A percentile compares a stretch with the other conserved stretches of the same genome.
These are phyloP conservation scores for Campylomormyrus tamandua DNA, from an alignment of 2,113 vertebrate species.

Conservation along the genomic window DNA sequence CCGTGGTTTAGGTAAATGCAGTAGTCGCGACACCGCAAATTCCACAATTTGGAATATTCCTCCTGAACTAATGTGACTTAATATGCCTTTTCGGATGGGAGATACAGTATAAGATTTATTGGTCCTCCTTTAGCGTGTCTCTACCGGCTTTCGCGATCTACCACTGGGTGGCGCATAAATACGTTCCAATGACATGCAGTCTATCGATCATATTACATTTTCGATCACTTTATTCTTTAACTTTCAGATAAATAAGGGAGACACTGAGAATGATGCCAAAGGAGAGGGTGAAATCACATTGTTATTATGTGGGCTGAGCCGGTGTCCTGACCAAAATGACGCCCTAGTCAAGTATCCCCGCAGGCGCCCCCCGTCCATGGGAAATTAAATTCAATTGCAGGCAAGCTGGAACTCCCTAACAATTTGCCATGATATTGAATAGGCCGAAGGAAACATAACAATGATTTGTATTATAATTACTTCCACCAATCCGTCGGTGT, in stretches of 20 bases:
- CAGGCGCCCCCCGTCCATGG: too few relatives aligned
- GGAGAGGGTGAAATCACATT: neutral
- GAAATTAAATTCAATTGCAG: too few relatives aligned
- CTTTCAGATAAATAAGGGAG: neutral
- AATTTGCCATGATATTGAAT: too few relatives aligned
- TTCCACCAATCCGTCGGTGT: neutral
- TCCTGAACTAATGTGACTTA: neutral
- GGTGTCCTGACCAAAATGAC: neutral
- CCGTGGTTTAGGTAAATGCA: neutral
- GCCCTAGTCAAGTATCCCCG: too few relatives aligned
- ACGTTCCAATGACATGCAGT: neutral
- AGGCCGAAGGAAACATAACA: too few relatives aligned
- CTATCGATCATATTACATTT: neutral
- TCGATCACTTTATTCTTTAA: neutral
- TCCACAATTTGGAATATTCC: neutral
- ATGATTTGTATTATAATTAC: neutral
- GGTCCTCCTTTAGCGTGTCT: neutral
- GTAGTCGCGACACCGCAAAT: neutral
- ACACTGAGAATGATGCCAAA: neutral
- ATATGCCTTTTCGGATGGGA: neutral
- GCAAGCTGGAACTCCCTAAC: too few relatives aligned
- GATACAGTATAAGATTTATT: neutral
- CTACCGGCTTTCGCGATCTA: neutral
- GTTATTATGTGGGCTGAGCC: neutral
- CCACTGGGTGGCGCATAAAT: neutral